Base-by-base conservation (phyloP, 2,113 vertebrate species). In the Ophthalmolycus amberensis region DNA sequence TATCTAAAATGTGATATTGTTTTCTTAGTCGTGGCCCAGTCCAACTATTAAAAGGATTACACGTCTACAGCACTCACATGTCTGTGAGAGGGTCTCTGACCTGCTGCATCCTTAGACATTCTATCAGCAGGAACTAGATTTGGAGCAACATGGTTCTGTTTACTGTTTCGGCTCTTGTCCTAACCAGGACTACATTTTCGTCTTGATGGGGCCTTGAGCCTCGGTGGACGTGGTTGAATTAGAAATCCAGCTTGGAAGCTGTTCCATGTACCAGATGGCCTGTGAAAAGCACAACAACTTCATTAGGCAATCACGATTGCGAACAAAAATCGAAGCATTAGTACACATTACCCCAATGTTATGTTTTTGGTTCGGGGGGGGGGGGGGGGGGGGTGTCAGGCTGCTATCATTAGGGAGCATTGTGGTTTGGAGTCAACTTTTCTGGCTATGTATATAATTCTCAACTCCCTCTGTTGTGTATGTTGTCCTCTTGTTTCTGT, bases 371-470 rank as follows among this genome's bases (percentile, higher is more conserved):
- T 76, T 37, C n/a, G n/a, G n/a, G n/a, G n/a, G n/a, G n/a, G n/a
- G n/a, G n/a, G n/a, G n/a, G 52, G 27, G 7, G 50, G 7, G 66
- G 15, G 15, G 7, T 0, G 48, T 71, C 40, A 34, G 42, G 56
- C 32, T n/a, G 9, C 38, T 34, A 11, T 3, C 25, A 14, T 62
- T 6, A 40, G 71, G 27, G 42, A 59, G 34, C 48, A 1, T 16
- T 60, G 50, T 54, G 40, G 71, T 77, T 73, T 79, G 5, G 9
- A 63, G 58, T 80, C 80, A 5, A 64, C 54, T 72, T 56, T 48
- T 74, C 11, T 68, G 6, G 12, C 54, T 37, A 9, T 11, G 25
- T 25, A 3, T 9, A 37, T 40, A 85, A 20, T 65, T 69, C 63
- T 27, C 50, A 65, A 9, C 12, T 32, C 8, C 46, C 6, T 25